A percentile compares a stretch with the other conserved stretches of the same genome.
Evolutionary conservation across 2,113 vertebrate species (phyloP).

Genomic region (Ondatra zibethicus): DNA sequence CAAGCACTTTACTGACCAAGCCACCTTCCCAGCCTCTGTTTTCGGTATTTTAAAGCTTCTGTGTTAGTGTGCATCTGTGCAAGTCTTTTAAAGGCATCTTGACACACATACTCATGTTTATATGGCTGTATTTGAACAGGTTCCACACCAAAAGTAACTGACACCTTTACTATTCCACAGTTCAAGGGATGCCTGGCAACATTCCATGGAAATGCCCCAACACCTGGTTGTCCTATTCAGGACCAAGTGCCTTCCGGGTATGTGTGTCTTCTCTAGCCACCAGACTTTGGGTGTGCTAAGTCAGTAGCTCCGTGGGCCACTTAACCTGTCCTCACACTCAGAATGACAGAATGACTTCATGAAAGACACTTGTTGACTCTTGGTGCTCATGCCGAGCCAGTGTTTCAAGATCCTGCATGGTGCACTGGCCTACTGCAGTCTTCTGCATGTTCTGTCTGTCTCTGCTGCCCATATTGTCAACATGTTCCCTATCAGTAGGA

Average conservation of each 20-base stretch:
- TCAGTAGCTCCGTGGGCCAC: neutral
- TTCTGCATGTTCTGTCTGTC: neutral
- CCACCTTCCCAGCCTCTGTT: neutral
- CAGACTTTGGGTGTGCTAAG: neutral
- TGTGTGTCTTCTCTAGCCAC: neutral
- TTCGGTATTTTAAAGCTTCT: neutral
- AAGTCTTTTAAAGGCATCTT: neutral
- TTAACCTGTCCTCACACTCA: accelerated
- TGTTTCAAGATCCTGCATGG: neutral
- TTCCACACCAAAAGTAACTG: neutral
- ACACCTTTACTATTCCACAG: neutral
- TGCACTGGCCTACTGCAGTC: too few relatives aligned
- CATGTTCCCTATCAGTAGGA: too few relatives aligned
- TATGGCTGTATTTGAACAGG: neutral
- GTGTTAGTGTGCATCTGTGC: neutral
- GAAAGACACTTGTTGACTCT: neutral
- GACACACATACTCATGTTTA: neutral
- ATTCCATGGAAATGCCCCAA: neutral
- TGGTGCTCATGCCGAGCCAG: neutral
- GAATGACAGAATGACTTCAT: neutral
- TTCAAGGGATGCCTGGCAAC: neutral
- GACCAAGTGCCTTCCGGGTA: neutral
- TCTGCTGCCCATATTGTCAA: neutral
- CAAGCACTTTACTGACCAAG: neutral
- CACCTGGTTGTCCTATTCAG: neutral